Evolutionary conservation across 2,888 invertebrate genomes (phyloP).

Genomic region (Embidobia sp.): DNA sequence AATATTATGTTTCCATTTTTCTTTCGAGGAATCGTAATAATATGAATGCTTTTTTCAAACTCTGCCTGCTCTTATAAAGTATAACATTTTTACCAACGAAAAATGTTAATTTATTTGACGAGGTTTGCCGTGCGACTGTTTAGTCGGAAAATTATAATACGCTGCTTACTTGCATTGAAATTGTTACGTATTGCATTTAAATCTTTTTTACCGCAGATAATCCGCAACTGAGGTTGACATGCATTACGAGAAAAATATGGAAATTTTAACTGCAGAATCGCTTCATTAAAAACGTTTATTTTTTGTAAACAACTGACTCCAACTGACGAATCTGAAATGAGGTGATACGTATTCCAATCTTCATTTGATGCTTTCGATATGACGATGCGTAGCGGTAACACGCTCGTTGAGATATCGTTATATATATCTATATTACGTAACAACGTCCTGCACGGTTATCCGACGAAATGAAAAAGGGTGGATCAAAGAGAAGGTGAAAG

Average conservation of each 20-base stretch:
- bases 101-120: slow-evolving; percentile 36
- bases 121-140: too few species aligned
- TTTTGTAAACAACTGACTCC: background rate
- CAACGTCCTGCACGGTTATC: slow-evolving; percentile 49
- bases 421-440: slow-evolving; percentile 52
- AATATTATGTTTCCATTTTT: too few species aligned
- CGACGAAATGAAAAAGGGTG: slow-evolving; percentile 52
- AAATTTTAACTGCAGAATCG: slow-evolving; percentile 15
- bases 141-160: slow-evolving; percentile 33
- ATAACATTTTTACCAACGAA: background rate
- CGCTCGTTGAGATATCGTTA: slow-evolving; percentile 44
- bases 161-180: slow-evolving; percentile 25
- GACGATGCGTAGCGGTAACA: slow-evolving; percentile 35
- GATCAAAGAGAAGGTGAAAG: slow-evolving; percentile 50
- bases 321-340: slow-evolving; percentile 19
- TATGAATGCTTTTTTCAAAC: too few species aligned
- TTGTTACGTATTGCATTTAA: slow-evolving; percentile 32
- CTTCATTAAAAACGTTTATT: slow-evolving; percentile 22
- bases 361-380: slow-evolving; percentile 52
- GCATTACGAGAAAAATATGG: slow-evolving; percentile 44
- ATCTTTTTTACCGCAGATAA: slow-evolving; percentile 36
- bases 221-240: slow-evolving; percentile 38
- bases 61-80: too few species aligned
- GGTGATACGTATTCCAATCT: slow-evolving; percentile 40
- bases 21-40: too few species aligned